Base-by-base conservation (phyloP, 2,888 invertebrate species). In the Muschampia plurimacula region DNA sequence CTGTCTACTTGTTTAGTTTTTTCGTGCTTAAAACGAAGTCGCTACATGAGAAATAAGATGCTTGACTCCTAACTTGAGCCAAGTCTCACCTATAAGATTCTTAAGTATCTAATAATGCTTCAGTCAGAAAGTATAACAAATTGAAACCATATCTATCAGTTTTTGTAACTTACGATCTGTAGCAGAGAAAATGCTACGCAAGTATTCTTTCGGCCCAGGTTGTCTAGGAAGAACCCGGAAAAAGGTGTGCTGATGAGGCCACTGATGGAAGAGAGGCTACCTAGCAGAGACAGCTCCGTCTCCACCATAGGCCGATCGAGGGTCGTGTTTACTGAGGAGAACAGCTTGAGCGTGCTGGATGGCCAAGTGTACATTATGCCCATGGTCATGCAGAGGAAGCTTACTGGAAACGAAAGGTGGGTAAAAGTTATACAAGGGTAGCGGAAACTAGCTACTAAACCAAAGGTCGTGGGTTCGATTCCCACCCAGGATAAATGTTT, bases 291-390 rank as follows among this genome's bases (percentile, higher is more conserved):
- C 13, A 86, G 68, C 65, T 92, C 91, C 0, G 82, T 72, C 5
- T 85, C 82, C 0, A 77, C 76, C 90, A 91, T 91, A 0, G 89
- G 86, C 5, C 91, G 80, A 65, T 88, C 77, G 0, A 92, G 81
- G 0, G 89, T 86, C 1, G 91, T 91, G 77, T 86, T 87, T 0
- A 76, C 74, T 0, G 89, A 89, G 12, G 80, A 81, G 81, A 91
- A 92, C 36, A 90, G 84, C 0, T 78, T 77, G 2, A 89, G 76
- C 0, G 87, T 89, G 0, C 87, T 87, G 0, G 91, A 90, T 0
- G 91, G 91, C 90, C 90, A 91, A 0, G 89, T 82, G 73, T 82
- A 86, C 75, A 88, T 82, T 1, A 91, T 67, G 0, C 90, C 90
- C 79, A 89, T 80, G 7, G 82, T 85, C 55, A 84, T 69, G 73